A percentile compares a stretch with the other conserved stretches of the same genome.
Conservation (phyloP, 2,888 invertebrate genomes). For the Andrena hattorfiana region DNA sequence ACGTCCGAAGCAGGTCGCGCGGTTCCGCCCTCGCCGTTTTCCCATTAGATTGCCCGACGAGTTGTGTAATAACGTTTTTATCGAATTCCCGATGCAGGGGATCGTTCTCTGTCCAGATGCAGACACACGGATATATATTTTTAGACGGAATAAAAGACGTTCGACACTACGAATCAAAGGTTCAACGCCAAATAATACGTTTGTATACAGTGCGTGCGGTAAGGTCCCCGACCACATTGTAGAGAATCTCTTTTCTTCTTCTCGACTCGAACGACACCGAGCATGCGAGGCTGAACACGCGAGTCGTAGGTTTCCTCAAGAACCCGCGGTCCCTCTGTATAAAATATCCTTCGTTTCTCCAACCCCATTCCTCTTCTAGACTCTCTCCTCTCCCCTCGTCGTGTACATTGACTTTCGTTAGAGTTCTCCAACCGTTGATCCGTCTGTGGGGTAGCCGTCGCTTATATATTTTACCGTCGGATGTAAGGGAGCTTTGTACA, state of each 20-base stretch:
- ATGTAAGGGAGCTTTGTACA: conserved; percentile 49
- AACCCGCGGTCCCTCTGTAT: conserved; percentile 58
- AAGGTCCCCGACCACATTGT: conserved; percentile 47
- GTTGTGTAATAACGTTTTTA: conserved; percentile 15
- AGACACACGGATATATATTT: conserved; percentile 48
- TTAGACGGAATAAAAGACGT: conserved; percentile 63
- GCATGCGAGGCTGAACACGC: conserved; percentile 52
- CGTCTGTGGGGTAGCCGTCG: conserved; percentile 26
- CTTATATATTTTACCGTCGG: conserved; percentile 27
- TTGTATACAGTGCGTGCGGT: conserved; percentile 59
- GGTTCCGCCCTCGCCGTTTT: conserved; percentile 1
- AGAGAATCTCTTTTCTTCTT: conserved; percentile 64
- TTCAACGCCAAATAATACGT: conserved; percentile 73
- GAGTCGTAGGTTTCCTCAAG: conserved; percentile 62
- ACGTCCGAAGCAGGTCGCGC: not conserved
- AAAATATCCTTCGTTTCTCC: conserved; percentile 42
- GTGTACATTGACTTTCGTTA: conserved; percentile 58
- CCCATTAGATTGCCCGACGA: conserved; percentile 18
- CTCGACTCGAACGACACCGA: conserved; percentile 53
- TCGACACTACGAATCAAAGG: conserved; percentile 73
- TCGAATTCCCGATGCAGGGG: conserved; percentile 32
- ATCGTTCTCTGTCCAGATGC: conserved; percentile 32
- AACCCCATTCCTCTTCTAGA: not conserved
- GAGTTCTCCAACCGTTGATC: conserved; percentile 38
- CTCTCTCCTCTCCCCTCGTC: conserved; percentile 19